These are phyloP conservation scores for Zeugodacus cucurbitae DNA, from an alignment of 1,140 invertebrate genomes.

Conservation along the genomic window DNA sequence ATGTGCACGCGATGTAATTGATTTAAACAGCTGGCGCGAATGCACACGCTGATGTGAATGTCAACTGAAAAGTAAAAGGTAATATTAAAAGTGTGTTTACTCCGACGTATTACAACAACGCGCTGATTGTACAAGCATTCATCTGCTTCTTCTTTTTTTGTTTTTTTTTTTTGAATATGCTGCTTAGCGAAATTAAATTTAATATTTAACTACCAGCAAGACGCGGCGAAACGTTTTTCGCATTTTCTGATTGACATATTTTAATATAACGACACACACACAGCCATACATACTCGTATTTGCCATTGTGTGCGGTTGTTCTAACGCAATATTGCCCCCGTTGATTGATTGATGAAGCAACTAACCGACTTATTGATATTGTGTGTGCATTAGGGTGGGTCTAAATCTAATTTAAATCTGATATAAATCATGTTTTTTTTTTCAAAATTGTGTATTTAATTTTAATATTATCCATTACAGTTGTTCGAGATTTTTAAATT, in stretches of 20 bases:
- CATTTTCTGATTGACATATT: conserved; percentile 6
- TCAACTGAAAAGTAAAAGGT: background rate
- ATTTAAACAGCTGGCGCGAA: background rate
- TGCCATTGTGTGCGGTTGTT: background rate
- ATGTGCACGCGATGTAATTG: background rate
- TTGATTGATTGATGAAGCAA: background rate
- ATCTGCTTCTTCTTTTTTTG: background rate
- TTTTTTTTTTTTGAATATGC: background rate
- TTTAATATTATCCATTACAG: too few species aligned
- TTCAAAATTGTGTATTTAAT: too few species aligned
- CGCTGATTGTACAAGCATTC: background rate
- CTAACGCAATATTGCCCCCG: background rate
- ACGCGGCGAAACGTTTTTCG: background rate
- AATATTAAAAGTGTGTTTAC: background rate
- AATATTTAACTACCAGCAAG: background rate
- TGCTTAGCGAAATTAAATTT: conserved; percentile 7
- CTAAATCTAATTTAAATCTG: too few species aligned
- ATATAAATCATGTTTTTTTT: too few species aligned
- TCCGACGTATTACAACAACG: background rate
- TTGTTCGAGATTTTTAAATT: too few species aligned
- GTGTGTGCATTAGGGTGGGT: background rate
- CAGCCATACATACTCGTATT: background rate
- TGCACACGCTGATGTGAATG: background rate
- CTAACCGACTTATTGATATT: background rate
- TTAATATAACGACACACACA: background rate